These are phyloP conservation scores for Panulirus ornatus DNA, from an alignment of 1,140 invertebrate genomes.

Conservation along the genomic window DNA sequence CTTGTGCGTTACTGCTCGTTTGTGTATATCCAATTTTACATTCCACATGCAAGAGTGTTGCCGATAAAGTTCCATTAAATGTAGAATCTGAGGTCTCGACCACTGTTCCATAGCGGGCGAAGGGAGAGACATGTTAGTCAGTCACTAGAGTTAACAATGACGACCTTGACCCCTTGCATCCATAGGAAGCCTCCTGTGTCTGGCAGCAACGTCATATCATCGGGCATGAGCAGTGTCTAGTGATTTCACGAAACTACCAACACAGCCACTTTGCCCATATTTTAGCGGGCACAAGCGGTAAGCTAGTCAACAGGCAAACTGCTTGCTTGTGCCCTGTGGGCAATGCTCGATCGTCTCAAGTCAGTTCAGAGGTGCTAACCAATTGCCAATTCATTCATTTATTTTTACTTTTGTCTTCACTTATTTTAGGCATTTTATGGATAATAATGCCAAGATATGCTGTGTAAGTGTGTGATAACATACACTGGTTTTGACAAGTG, in stretches of 20 bases:
- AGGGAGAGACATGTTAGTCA: slow-evolving; percentile 25
- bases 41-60: slow-evolving; percentile 18
- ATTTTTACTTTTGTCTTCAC: too few relatives aligned
- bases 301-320: background rate
- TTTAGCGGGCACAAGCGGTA: too few relatives aligned
- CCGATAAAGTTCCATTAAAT: slow-evolving; percentile 23
- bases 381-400: too few relatives aligned
- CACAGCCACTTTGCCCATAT: background rate
- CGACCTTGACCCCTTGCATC: background rate
- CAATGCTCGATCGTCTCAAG: background rate
- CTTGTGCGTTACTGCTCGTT: background rate
- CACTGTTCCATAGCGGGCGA: background rate
- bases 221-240: background rate
- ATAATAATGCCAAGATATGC: too few relatives aligned
- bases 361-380: too few relatives aligned
- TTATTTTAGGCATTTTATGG: too few relatives aligned
- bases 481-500: too few relatives aligned
- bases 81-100: background rate
- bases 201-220: slow-evolving; percentile 20
- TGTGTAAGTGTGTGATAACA: too few relatives aligned
- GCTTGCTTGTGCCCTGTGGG: background rate
- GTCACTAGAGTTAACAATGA: background rate
- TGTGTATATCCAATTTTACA: background rate
- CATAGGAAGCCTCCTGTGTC: slow-evolving; percentile 1
- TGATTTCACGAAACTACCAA: background rate